Base-by-base conservation (phyloP, 2,888 invertebrate genomes). In the Nebria brevicollis region DNA sequence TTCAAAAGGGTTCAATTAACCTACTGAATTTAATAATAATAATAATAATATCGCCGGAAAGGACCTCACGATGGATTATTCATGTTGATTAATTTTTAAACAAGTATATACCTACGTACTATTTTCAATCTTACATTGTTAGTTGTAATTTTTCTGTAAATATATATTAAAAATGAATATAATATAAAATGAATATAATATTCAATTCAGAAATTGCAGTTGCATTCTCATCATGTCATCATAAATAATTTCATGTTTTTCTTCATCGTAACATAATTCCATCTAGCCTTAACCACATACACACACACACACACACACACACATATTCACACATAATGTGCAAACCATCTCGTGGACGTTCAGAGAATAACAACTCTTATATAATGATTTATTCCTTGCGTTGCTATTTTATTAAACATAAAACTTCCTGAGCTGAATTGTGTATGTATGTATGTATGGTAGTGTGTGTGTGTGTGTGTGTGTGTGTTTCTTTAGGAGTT, bases 361-460 rank as follows among this genome's bases (percentile, higher is more conserved):
- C 70, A 70, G 70, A 26, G 70, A 70, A 70, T 70, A 70, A 70
- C 70, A 70, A 25, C 34, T 25, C 34, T 13, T 34, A 26, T 34
- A 70, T 70, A 70, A 70, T 70, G 70, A 70, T 70, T 70, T 70
- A 70, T 70, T 26, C 70, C 13, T 10, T 25, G 68, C 66, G 42
- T 15, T 15, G 78, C 73, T 78, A 73, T 78, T 78, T 78, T 78
- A 78, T 78, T 78, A 78, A 78, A 78, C 78, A 78, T 78, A 78
- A 78, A 78, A 78, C 78, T 78, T 78, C 78, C 78, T 78, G 78
- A 72, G 54, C 54, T 54, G 54, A 54, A 54, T 54, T 54, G 54
- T 54, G 54, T 54, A 13, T 54, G 7, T 54, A 13, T 43, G 43
- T 43, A 10, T 43, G 43, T 20, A 20, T 20, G 20, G 20, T 20